phyloP scores from a whole-genome alignment of 2,888 invertebrate genomes.

The Orthonychiurus folsomi region DNA sequence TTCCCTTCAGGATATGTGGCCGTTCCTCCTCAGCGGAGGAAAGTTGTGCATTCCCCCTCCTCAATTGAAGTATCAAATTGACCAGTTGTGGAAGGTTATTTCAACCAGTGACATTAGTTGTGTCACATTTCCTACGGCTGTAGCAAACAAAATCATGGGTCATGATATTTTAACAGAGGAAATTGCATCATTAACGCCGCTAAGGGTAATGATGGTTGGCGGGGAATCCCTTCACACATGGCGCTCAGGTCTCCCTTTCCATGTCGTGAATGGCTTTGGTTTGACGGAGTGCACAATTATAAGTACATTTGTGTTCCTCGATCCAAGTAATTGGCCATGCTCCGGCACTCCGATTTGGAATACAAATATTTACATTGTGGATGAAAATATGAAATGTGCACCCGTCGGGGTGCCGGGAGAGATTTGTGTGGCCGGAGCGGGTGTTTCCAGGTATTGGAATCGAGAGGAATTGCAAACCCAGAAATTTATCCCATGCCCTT shows the following conservation, averaged over 20 bases:
- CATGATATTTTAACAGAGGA: not conserved
- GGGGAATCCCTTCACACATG: not conserved
- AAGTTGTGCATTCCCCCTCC: not conserved
- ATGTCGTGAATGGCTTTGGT: not conserved
- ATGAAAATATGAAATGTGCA: not conserved
- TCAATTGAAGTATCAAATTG: not conserved
- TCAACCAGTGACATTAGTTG: not conserved
- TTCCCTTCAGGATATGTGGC: not conserved
- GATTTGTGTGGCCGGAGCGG: not conserved
- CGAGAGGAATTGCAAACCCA: not conserved
- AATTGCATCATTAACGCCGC: not conserved
- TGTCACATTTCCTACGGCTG: not conserved
- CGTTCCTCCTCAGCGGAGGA: not conserved
- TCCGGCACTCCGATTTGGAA: not conserved
- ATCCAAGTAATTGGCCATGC: not conserved
- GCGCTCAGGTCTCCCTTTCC: not conserved
- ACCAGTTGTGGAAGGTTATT: not conserved
- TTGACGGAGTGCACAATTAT: not conserved
- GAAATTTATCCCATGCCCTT: not conserved
- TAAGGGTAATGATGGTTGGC: not conserved
- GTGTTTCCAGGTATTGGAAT: not conserved
- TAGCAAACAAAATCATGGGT: not conserved
- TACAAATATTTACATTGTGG: not conserved
- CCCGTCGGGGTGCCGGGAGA: constrained; percentile 2
- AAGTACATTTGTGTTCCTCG: not conserved